These are phyloP conservation scores for Poeciliopsis turrubarensis DNA, from an alignment of 2,113 vertebrate genomes.

Conservation along the genomic window DNA sequence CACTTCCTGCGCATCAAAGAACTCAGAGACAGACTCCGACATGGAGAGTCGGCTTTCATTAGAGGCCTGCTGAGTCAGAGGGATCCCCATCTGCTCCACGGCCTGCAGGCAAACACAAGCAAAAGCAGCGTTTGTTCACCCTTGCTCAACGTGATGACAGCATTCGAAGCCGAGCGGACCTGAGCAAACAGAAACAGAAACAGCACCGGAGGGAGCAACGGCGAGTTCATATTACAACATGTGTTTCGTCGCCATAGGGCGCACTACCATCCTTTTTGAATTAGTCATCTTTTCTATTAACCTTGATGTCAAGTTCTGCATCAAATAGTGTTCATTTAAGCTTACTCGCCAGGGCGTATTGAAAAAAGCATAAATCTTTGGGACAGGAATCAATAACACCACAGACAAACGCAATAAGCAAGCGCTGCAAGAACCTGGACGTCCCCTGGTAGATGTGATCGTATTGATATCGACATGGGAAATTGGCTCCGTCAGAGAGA, in stretches of 20 bases:
- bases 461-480: slow-evolving; percentile 28
- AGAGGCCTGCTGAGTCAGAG: slow-evolving; percentile 94
- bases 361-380: slow-evolving; percentile 47
- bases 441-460: slow-evolving; percentile 18
- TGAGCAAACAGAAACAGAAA: slow-evolving; percentile 32
- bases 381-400: slow-evolving; percentile 56
- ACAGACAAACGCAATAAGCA: slow-evolving; percentile 51
- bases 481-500: slow-evolving; percentile 33
- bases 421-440: slow-evolving; percentile 22
- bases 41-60: slow-evolving; percentile 98
- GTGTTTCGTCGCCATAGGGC: slow-evolving; percentile 42
- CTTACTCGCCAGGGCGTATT: slow-evolving; percentile 32
- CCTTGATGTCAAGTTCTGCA: slow-evolving; percentile 52
- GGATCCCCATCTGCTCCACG: slow-evolving; percentile 90
- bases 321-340: slow-evolving; percentile 52
- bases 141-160: slow-evolving; percentile 27
- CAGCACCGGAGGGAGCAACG: slow-evolving; percentile 24
- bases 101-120: slow-evolving; percentile 76
- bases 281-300: slow-evolving; percentile 63
- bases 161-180: slow-evolving; percentile 22
- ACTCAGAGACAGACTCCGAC: slow-evolving; percentile 98
- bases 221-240: slow-evolving; percentile 21
- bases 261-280: slow-evolving; percentile 45
- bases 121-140: slow-evolving; percentile 40
- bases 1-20: slow-evolving; percentile 98